These are phyloP conservation scores for Mionectes olivaceus DNA, from an alignment of 2,797 vertebrate genomes.

Conservation along the genomic window DNA sequence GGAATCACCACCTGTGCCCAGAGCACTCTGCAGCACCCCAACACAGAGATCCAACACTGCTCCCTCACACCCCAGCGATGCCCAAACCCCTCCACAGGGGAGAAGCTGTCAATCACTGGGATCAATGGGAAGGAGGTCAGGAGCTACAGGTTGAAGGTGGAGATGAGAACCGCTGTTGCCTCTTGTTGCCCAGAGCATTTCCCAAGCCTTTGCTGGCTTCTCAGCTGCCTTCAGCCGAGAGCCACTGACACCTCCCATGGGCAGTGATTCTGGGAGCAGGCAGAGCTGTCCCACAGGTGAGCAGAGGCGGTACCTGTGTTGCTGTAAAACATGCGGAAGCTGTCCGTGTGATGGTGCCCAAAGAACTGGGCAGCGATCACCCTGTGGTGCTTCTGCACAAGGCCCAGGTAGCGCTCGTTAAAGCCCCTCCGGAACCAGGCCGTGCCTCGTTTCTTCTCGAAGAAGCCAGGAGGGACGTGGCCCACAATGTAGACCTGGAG, in stretches of 20 bases:
- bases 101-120: neutral
- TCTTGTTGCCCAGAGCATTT: neutral
- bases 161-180: neutral
- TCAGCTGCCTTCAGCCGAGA: neutral
- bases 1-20: neutral
- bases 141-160: neutral
- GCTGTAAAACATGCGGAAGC: slow-evolving; percentile 92
- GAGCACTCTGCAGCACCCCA: neutral
- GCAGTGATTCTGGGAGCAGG: neutral
- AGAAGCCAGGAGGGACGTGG: slow-evolving; percentile 92
- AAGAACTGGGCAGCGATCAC: slow-evolving; percentile 93
- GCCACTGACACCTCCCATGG: neutral
- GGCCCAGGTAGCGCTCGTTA: slow-evolving; percentile 84
- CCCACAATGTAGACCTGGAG: slow-evolving; percentile 92
- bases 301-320: slow-evolving; percentile 53
- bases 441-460: slow-evolving; percentile 90
- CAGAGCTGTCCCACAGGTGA: neutral
- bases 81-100: neutral
- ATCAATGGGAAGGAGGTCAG: neutral
- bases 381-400: slow-evolving; percentile 84
- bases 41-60: neutral
- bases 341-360: slow-evolving; percentile 95
- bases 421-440: slow-evolving; percentile 88
- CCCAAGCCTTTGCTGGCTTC: neutral
- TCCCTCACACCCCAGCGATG: neutral